A percentile compares a stretch with the other conserved stretches of the same genome.
phyloP scores from a whole-genome alignment of 2,888 invertebrate species.

The Coenonympha arcania region DNA sequence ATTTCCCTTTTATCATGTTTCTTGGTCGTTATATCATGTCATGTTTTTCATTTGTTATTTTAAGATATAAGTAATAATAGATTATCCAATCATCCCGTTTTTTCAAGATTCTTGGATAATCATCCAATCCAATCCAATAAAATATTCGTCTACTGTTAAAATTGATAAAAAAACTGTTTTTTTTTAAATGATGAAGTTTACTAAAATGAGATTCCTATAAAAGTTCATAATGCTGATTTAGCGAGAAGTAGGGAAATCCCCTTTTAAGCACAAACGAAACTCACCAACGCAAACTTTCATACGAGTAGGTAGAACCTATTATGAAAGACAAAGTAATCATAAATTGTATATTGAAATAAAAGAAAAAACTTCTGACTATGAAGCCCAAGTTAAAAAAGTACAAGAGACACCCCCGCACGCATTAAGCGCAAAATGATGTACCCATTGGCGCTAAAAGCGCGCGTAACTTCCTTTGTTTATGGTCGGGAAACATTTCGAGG shows the following conservation, averaged over 20 bases:
- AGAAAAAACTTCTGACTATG: constrained; percentile 7
- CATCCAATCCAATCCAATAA: no score
- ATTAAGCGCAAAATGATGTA: constrained; percentile 16
- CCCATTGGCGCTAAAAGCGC: constrained; percentile 22
- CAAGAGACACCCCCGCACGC: constrained; percentile 16
- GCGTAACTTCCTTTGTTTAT: constrained; percentile 32
- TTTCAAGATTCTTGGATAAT: no score
- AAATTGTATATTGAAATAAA: constrained; percentile 5
- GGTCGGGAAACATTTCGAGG: constrained; percentile 22
- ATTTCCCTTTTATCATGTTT: not conserved
- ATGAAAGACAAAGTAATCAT: not conserved
- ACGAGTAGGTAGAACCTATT: no score
- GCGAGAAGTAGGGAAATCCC: no score
- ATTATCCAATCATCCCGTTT: no score
- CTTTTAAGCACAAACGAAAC: not conserved
- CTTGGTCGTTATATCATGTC: not conserved
- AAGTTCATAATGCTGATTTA: no score
- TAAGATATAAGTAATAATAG: no score
- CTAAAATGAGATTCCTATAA: no score
- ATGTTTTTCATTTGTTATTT: no score
- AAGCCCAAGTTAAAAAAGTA: constrained; percentile 12
- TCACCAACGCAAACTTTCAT: not conserved
- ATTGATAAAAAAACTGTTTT: no score
- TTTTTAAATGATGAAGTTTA: no score
- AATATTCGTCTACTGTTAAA: no score